Conservation (phyloP, 1,140 invertebrate genomes). For the Tetramorium parvispinum region DNA sequence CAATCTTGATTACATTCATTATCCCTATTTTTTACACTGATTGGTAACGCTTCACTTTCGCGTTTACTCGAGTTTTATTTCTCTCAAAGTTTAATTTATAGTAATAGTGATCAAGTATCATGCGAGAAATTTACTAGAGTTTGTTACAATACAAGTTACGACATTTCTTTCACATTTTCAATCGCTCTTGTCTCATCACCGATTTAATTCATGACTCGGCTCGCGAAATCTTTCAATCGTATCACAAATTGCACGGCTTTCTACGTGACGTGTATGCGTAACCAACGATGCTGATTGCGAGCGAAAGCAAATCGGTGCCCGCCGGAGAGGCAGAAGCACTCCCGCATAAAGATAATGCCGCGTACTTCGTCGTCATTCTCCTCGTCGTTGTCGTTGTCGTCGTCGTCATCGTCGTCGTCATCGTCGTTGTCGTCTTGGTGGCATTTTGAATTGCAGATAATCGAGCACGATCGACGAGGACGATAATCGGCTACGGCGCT, state of each 20-base stretch:
- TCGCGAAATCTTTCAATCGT: conserved; percentile 63
- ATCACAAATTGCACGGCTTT: conserved; percentile 43
- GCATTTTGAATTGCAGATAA: conserved; percentile 79
- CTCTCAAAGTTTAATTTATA: not conserved
- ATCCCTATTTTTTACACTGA: not conserved
- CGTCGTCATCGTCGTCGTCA: conserved; percentile 23
- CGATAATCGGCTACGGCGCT: conserved; percentile 74
- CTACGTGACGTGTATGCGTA: conserved; percentile 43
- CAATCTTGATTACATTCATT: not conserved
- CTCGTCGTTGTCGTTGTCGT: not conserved
- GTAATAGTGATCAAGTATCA: not conserved
- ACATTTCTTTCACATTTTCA: not conserved
- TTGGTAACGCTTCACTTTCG: not conserved
- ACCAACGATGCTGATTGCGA: conserved; percentile 52
- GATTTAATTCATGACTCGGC: conserved; percentile 1
- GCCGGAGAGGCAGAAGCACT: conserved; percentile 59
- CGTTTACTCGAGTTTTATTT: not conserved
- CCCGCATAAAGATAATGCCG: conserved; percentile 65
- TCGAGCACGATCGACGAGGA: conserved; percentile 75
- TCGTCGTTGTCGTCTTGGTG: conserved; percentile 63
- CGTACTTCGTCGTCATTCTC: conserved; percentile 4
- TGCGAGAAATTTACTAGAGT: not conserved
- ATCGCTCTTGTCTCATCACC: not conserved
- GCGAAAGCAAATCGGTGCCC: conserved; percentile 22
- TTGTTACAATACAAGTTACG: not conserved